These are phyloP conservation scores for Escarpia spicata DNA, from an alignment of 2,888 invertebrate species.

Conservation along the genomic window DNA sequence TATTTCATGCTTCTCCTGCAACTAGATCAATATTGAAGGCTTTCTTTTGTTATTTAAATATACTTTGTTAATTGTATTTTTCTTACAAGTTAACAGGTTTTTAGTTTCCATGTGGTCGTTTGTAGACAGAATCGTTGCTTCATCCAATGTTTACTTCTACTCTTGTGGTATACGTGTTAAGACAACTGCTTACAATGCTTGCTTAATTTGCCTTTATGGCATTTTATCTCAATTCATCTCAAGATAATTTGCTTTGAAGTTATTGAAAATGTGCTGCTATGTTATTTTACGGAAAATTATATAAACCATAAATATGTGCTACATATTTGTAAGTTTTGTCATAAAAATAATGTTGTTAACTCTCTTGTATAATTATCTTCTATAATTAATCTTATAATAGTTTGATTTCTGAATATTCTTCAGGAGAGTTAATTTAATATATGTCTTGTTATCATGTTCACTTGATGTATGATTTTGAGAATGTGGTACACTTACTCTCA, in stretches of 20 bases:
- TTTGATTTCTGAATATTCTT: too few relatives aligned
- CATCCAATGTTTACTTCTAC: neutral
- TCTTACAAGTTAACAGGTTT: neutral
- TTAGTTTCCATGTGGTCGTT: neutral
- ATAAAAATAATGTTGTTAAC: too few relatives aligned
- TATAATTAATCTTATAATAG: too few relatives aligned
- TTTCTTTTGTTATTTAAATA: neutral
- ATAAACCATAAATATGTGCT: too few relatives aligned
- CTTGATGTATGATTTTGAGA: too few relatives aligned
- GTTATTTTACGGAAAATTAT: neutral
- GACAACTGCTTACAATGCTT: neutral
- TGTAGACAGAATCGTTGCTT: neutral
- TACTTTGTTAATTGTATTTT: neutral
- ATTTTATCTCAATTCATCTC: neutral
- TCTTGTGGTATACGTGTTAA: neutral
- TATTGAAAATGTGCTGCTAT: neutral
- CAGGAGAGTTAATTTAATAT: too few relatives aligned
- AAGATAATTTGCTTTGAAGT: neutral
- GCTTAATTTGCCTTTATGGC: neutral
- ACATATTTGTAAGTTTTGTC: too few relatives aligned
- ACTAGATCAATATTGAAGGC: neutral
- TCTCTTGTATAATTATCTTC: too few relatives aligned
- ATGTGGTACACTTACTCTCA: too few relatives aligned
- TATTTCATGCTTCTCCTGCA: neutral
- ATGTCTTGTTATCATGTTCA: too few relatives aligned